Conservation (phyloP, 2,113 vertebrate genomes). For the Diadophis punctatus region DNA sequence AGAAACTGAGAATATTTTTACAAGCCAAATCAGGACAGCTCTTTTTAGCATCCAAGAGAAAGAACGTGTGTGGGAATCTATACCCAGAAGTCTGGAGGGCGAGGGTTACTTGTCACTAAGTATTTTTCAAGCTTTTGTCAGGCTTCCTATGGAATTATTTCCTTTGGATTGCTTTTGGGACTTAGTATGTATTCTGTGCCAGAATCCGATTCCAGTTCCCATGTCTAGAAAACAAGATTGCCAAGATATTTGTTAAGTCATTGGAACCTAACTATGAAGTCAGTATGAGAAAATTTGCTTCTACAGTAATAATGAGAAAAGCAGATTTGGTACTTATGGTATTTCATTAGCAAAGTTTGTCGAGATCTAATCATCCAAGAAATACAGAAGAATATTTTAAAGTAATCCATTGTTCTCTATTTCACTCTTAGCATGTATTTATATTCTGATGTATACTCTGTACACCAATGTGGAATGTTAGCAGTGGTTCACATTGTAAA, state of each 20-base stretch:
- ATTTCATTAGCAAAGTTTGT: conserved; percentile 49
- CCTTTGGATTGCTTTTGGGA: background rate
- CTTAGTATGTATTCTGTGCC: background rate
- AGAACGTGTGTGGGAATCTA: background rate
- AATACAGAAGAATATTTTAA: conserved; percentile 18
- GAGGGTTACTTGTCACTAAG: background rate
- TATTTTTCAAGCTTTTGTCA: conserved; percentile 3
- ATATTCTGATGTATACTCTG: background rate
- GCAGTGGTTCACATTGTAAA: background rate
- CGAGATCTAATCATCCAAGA: conserved; percentile 26
- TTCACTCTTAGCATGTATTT: conserved; percentile 18
- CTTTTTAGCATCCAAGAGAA: background rate
- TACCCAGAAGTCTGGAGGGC: background rate
- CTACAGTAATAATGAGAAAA: conserved; percentile 53
- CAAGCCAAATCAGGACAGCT: background rate
- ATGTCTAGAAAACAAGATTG: conserved; percentile 24
- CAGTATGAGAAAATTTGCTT: conserved; percentile 52
- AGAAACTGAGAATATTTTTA: background rate
- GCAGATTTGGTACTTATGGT: conserved; percentile 46
- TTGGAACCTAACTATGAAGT: conserved; percentile 8
- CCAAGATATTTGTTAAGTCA: conserved; percentile 39
- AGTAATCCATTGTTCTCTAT: conserved; percentile 30
- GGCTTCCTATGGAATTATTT: conserved; percentile 2
- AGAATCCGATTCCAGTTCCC: conserved; percentile 24
- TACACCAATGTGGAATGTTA: background rate